Base-by-base conservation (phyloP, 1,140 invertebrate genomes). In the Stegodyphus dumicola region DNA sequence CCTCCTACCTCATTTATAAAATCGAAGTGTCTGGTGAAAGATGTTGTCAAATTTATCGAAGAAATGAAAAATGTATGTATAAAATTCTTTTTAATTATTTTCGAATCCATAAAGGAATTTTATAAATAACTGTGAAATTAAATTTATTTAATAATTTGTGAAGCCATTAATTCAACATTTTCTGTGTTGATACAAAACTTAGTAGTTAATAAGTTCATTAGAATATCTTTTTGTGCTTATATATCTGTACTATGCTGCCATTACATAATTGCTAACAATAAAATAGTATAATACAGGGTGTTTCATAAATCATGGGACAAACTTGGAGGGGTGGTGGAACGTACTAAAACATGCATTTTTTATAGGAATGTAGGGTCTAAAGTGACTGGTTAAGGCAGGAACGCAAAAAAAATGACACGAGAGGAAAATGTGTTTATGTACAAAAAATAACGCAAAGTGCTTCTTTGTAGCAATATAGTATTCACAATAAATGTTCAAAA, bases 11-110 rank as follows among this genome's bases (percentile, higher is more conserved):
- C 81, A 48, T 13, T 84, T 0, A 69, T 76, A 56, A 84, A 84
- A 13, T 67, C 73, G 11, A 56, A 84, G 49, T 9, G 76, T 33
- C 48, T 84, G 11, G 81, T 84, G 53, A 75, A 84, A 6, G 81
- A 84, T 51, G 65, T 84, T 48, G 33, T 56, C 6, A 75, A 84
- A 69, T 84, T 84, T n/a, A 77, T 84, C 13, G 74, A 75, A 76
- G 81, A 84, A 49, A 75, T 84, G 71, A 84, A 70, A 70, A 52
- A 67, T 15, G 81, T 84, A 18, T 5, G 56, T 77, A 48, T 33
- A 33, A 33, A 33, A 33, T 1, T 3, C 33, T 33, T 33, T 33
- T 33, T 33, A 33, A 33, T 3, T n/a, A n/a, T n/a, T n/a, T 3
- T 33, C 33, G 1, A 33, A 33, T 33, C 33, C 33, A 33, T 49